These are phyloP conservation scores for Pentalonia nigronervosa DNA, from an alignment of 1,140 invertebrate species.

Conservation along the genomic window DNA sequence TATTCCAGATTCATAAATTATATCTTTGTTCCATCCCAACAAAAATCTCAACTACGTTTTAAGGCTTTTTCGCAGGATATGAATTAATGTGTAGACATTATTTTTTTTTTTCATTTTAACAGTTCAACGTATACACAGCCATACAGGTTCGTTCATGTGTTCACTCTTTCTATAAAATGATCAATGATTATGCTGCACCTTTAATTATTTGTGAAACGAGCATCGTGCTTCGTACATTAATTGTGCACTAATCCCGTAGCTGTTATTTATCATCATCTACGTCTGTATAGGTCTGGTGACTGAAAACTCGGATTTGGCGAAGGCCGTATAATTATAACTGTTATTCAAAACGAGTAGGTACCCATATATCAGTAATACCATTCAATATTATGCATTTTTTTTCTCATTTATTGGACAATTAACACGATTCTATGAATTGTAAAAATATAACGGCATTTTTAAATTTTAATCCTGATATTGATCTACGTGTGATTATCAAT, in stretches of 20 bases:
- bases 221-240: not conserved
- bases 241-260: not conserved
- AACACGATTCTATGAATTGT: not conserved
- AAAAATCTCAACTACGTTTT: not conserved
- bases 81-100: not conserved
- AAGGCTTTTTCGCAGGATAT: not conserved
- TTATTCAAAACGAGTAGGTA: not conserved
- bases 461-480: not conserved
- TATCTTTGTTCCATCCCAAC: not conserved
- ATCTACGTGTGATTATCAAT: not conserved
- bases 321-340: not conserved
- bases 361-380: too few species aligned
- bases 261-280: not conserved
- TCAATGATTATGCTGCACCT: not conserved
- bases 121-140: not conserved
- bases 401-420: not conserved
- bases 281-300: not conserved
- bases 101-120: not conserved
- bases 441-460: not conserved
- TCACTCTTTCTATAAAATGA: not conserved
- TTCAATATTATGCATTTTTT: not conserved
- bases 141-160: not conserved
- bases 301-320: not conserved
- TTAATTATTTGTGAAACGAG: not conserved
- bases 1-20: not conserved